These are phyloP conservation scores for Corythucha ciliata DNA, from an alignment of 2,888 invertebrate genomes.

Conservation along the genomic window DNA sequence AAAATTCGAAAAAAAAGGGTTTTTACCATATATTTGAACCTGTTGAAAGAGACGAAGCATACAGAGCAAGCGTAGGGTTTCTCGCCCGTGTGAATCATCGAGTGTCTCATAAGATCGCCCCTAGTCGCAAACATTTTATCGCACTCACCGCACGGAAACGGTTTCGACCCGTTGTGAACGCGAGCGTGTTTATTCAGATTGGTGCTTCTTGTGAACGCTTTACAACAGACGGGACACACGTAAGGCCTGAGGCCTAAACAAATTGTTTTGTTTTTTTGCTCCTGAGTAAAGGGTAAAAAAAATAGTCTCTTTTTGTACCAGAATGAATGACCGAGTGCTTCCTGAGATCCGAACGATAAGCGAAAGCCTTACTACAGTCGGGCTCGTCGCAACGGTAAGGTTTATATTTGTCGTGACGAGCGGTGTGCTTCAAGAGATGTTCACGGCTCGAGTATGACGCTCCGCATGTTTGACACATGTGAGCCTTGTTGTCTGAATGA, in stretches of 20 bases:
- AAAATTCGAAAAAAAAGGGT: not conserved
- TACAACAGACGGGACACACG: slow-evolving; percentile 60
- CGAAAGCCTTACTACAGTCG: slow-evolving; percentile 52
- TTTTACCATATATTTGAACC: slow-evolving; percentile 17
- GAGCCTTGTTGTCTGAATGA: slow-evolving; percentile 32
- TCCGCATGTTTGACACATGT: slow-evolving; percentile 35
- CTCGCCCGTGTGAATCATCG: slow-evolving; percentile 59
- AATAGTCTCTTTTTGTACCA: slow-evolving; percentile 38
- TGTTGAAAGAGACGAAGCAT: slow-evolving; percentile 53
- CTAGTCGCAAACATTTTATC: slow-evolving; percentile 63
- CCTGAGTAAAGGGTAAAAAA: not conserved
- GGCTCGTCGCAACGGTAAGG: slow-evolving; percentile 49
- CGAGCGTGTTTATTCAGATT: slow-evolving; percentile 35
- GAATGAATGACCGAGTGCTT: slow-evolving; percentile 45
- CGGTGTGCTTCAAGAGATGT: slow-evolving; percentile 52
- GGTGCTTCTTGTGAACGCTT: slow-evolving; percentile 58
- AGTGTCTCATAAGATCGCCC: slow-evolving; percentile 56
- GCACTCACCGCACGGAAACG: slow-evolving; percentile 51
- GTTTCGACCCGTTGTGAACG: slow-evolving; percentile 34
- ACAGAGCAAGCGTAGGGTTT: slow-evolving; percentile 63
- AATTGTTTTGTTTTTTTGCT: not conserved
- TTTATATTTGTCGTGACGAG: slow-evolving; percentile 52
- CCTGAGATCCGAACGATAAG: slow-evolving; percentile 44
- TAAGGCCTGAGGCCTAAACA: slow-evolving; percentile 59
- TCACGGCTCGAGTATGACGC: slow-evolving; percentile 57